These are phyloP conservation scores for Drosophila limbata DNA, from an alignment of 2,888 invertebrate species.

Conservation along the genomic window DNA sequence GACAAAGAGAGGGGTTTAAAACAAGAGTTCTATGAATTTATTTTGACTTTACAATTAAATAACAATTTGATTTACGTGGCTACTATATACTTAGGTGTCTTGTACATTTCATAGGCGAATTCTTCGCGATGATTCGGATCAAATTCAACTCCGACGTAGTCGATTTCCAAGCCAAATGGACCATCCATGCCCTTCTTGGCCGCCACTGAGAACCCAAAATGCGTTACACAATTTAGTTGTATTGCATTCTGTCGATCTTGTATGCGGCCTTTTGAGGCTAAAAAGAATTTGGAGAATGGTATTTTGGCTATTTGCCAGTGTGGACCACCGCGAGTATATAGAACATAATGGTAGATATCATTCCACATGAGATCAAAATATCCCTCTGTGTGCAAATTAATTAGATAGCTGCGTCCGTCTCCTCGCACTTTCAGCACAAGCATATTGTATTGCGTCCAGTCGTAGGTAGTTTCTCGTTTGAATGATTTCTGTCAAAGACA, in stretches of 20 bases:
- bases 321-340: slow-evolving; percentile 98
- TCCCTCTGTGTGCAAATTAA: slow-evolving; percentile 92
- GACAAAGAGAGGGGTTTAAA: slow-evolving; percentile 3
- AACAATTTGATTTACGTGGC: slow-evolving; percentile 86
- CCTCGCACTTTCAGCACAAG: slow-evolving; percentile 93
- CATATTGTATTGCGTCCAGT: slow-evolving; percentile 93
- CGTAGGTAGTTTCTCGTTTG: slow-evolving; percentile 88
- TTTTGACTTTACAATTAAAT: slow-evolving; percentile 54
- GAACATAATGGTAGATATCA: slow-evolving; percentile 93
- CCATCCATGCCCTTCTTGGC: slow-evolving; percentile 91
- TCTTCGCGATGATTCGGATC: slow-evolving; percentile 93
- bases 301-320: slow-evolving; percentile 98
- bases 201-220: slow-evolving; percentile 93
- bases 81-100: slow-evolving; percentile 89
- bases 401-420: slow-evolving; percentile 95
- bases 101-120: slow-evolving; percentile 97
- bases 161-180: slow-evolving; percentile 95
- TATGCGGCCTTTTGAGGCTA: slow-evolving; percentile 92
- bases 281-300: slow-evolving; percentile 96
- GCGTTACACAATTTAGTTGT: slow-evolving; percentile 88
- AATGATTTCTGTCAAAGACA: slow-evolving; percentile 90
- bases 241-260: slow-evolving; percentile 92
- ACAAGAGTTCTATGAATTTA: slow-evolving; percentile 40
- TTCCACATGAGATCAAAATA: slow-evolving; percentile 95
- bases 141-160: slow-evolving; percentile 94